Evolutionary conservation across 2,797 vertebrate species (phyloP), one percentile per base, ranked within the genome.

Genomic region (Alosa sapidissima): DNA sequence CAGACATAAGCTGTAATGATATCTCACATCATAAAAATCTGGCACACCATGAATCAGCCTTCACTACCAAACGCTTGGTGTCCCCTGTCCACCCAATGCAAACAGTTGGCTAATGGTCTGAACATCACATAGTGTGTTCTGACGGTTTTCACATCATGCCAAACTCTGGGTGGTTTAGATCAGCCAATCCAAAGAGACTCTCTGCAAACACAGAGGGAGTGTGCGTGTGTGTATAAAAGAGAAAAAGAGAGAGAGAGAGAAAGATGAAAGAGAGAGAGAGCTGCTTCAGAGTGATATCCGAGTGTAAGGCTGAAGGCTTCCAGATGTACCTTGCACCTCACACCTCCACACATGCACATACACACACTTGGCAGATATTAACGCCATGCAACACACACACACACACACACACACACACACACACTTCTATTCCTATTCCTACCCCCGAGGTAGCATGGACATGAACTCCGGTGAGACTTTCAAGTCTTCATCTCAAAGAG

Each of bases 281-380:
- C 45, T 16, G 45, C 72, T 78, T 78, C 19, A 41, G 41, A 78
- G 72, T 78, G 36, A 78, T 78, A 78, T 78, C 72, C 14, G 5
- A 36, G 65, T 1, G 16, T 14, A 45, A 21, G 28, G 72, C 72
- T 78, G 5, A 19, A 45, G 72, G 72, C 72, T 72, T 72, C 33
- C 33, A 72, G 65, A 28, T 72, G 28, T 36, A 72, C 65, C 65
- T 72, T 33, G 65, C 65, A 72, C 87, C 75, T 28, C 47, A 48
- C 54, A 13, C 45, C 19, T 91, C 65, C 90, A 87, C 16, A 58
- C 55, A 58, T 3, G 21, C 16, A 58, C 58, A 60, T 21, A 60
- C 58, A 24, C 58, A 55, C 52, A 54, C 52, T 52, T 13, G 51
- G 10, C 52, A 54, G 52, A 9, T 49, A 9, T 5, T 49, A 49